Conservation (phyloP, 2,797 vertebrate genomes). For the Micropoecilia bifurca region DNA sequence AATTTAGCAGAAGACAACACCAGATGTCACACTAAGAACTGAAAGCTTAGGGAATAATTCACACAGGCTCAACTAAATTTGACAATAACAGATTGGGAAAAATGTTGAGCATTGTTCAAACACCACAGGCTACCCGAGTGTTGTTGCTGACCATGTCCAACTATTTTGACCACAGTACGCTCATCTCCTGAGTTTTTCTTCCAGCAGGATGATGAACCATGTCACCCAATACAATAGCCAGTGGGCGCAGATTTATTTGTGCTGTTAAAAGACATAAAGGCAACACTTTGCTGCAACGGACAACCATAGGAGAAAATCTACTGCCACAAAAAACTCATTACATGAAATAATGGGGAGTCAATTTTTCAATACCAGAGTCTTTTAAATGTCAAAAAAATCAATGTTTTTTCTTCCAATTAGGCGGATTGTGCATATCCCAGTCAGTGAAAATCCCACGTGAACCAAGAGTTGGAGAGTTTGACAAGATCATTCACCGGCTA, state of each 20-base stretch:
- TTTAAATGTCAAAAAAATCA: slow-evolving; percentile 7
- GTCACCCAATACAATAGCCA: not conserved
- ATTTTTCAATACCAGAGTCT: not conserved
- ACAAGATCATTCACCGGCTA: slow-evolving; percentile 92
- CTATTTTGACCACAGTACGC: not conserved
- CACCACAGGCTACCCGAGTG: not conserved
- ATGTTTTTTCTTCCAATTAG: slow-evolving; percentile 67
- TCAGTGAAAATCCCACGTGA: slow-evolving; percentile 95
- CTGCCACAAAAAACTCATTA: not conserved
- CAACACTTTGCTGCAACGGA: not conserved
- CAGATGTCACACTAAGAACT: not conserved
- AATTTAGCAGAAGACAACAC: not conserved
- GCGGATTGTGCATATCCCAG: slow-evolving; percentile 92
- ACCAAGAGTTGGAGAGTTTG: slow-evolving; percentile 89
- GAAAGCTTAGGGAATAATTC: not conserved
- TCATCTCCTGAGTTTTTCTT: not conserved
- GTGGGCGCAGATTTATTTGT: not conserved
- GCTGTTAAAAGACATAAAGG: not conserved
- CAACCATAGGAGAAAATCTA: not conserved
- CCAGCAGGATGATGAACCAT: not conserved
- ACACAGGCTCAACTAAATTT: not conserved
- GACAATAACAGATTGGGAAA: not conserved
- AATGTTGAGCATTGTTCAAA: not conserved
- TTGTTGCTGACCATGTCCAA: not conserved
- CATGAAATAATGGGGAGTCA: not conserved